phyloP scores from a whole-genome alignment of 2,113 vertebrate genomes.

The Neodontobutis hainanensis region DNA sequence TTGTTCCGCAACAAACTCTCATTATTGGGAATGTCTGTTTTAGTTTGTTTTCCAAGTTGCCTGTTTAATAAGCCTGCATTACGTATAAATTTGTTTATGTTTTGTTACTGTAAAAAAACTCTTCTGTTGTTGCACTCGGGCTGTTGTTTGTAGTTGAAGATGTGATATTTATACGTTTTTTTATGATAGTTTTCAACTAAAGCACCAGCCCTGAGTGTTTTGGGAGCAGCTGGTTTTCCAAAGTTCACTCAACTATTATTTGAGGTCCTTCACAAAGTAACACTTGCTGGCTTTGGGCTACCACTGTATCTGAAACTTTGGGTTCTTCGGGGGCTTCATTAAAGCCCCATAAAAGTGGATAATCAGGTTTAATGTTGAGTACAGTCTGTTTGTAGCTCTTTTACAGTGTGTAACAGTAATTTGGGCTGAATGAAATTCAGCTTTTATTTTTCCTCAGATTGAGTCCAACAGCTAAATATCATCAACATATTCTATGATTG shows the following conservation, averaged over 20 bases:
- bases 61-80: background rate
- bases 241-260: constrained; percentile 48
- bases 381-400: constrained; percentile 8
- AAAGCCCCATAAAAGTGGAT: constrained; percentile 40
- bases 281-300: constrained; percentile 48
- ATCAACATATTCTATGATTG: constrained; percentile 24
- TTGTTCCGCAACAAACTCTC: constrained; percentile 8
- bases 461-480: constrained; percentile 21
- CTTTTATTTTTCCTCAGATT: constrained; percentile 4
- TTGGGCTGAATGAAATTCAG: background rate
- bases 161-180: constrained; percentile 30
- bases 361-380: constrained; percentile 23
- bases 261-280: constrained; percentile 42
- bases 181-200: constrained; percentile 15
- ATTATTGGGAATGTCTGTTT: background rate
- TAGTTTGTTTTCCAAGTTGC: background rate
- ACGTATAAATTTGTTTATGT: background rate
- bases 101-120: constrained; percentile 6
- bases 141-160: constrained; percentile 21
- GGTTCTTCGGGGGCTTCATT: constrained; percentile 41
- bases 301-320: constrained; percentile 34
- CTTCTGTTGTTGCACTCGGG: background rate
- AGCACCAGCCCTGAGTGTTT: constrained; percentile 22
- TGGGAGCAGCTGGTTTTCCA: constrained; percentile 53
- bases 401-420: constrained; percentile 5